These are phyloP conservation scores for Zenarchopterus dispar DNA, from an alignment of 2,797 vertebrate genomes.

Conservation along the genomic window DNA sequence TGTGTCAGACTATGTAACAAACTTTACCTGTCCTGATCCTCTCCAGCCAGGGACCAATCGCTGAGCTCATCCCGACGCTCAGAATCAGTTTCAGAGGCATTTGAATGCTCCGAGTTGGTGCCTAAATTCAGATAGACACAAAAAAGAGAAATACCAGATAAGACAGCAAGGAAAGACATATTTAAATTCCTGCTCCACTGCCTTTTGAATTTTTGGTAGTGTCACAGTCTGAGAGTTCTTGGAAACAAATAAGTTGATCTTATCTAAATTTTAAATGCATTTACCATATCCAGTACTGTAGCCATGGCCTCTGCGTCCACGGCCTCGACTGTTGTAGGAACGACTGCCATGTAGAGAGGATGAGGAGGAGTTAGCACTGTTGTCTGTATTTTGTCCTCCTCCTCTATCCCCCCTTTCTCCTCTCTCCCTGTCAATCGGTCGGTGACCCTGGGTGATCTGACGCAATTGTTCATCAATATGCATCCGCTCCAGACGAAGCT, in stretches of 20 bases:
- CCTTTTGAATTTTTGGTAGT: neutral
- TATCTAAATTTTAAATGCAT: neutral
- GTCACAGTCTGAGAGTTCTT: neutral
- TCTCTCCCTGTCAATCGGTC: constrained; percentile 86
- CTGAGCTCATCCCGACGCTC: constrained; percentile 96
- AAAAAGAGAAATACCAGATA: neutral
- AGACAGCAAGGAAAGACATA: neutral
- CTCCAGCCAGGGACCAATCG: constrained; percentile 95
- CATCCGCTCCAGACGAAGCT: constrained; percentile 94
- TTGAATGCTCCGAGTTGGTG: constrained; percentile 96
- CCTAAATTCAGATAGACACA: constrained; percentile 73
- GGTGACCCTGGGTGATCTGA: constrained; percentile 94
- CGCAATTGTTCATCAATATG: constrained; percentile 97
- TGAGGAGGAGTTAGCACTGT: constrained; percentile 80
- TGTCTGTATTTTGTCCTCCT: constrained; percentile 83
- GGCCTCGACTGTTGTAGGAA: constrained; percentile 93
- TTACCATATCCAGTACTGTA: constrained; percentile 94
- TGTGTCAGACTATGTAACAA: neutral
- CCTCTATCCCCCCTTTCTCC: constrained; percentile 73
- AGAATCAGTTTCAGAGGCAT: constrained; percentile 95
- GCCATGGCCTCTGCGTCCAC: constrained; percentile 91
- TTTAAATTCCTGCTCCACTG: neutral
- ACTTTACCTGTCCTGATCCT: constrained; percentile 85
- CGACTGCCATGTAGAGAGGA: constrained; percentile 86
- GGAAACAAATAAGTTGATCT: neutral